Evolutionary conservation across 1,140 invertebrate genomes (phyloP), one percentile per base, ranked within the genome.

Genomic region (Ceratitis capitata): DNA sequence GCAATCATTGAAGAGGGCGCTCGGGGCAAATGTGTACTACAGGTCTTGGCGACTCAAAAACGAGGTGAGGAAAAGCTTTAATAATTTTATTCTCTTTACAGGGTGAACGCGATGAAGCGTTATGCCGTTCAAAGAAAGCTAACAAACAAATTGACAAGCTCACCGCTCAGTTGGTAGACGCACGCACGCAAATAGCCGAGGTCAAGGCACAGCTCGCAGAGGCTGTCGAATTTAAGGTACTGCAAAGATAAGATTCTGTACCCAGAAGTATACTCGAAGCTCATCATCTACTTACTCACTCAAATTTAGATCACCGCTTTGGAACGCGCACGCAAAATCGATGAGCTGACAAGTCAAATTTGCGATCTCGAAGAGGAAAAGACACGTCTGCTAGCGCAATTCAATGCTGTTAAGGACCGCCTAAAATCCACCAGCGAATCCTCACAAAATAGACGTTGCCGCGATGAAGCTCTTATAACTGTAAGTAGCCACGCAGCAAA

Each of bases 291-390:
- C 49, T 58, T 86, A 23, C 47, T 14, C 12, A 83, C 88, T n/a
- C n/a, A n/a, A n/a, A n/a, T n/a, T n/a, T n/a, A 97, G 96, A 96
- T 97, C 87, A 95, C 96, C 19, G 95, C 96, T 7, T 88, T 97
- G 86, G 96, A 97, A 91, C 93, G 96, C 29, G 96, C 95, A 0
- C 93, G 96, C 49, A 97, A 97, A 92, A 95, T 97, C 85, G 96
- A 97, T 89, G 96, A 97, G 82, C 92, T 97, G 1, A 95, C 97
- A 87, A 88, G 87, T 32, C 89, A 91, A 64, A 87, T 91, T 23
- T 90, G 89, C 32, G 91, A 92, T 86, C 64, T 92, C 82, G 91
- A 92, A 86, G 89, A 89, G 56, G 91, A 91, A 61, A 92, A 92
- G 84, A 89, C 89, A 2, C 85, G 90, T 0, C 82, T 92, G 0